Conservation (phyloP, 2,797 vertebrate species). For the Anisognathus igniventris region DNA sequence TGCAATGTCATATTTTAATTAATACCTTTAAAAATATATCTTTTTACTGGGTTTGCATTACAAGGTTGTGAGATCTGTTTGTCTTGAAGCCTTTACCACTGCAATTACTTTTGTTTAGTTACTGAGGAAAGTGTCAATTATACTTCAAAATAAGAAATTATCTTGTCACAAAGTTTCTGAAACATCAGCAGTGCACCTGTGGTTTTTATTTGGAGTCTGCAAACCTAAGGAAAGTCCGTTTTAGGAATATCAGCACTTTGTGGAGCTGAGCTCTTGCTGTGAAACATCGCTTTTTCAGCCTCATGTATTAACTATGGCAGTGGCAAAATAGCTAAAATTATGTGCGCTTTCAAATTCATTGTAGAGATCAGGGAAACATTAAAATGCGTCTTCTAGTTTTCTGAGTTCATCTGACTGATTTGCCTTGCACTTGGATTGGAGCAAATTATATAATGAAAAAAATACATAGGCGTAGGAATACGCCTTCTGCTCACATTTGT, state of each 20-base stretch:
- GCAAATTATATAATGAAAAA: neutral
- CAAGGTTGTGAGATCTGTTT: neutral
- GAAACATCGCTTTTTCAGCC: neutral
- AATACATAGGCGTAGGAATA: neutral
- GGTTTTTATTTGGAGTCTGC: neutral
- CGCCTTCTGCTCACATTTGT: neutral
- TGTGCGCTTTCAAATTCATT: neutral
- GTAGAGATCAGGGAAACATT: neutral
- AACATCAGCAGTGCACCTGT: neutral
- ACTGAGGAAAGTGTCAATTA: neutral
- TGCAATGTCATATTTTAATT: neutral
- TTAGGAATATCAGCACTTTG: neutral
- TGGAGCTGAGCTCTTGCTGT: neutral
- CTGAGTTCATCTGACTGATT: neutral
- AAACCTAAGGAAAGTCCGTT: neutral
- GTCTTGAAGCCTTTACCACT: neutral
- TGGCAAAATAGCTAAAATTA: neutral
- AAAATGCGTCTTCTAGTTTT: neutral
- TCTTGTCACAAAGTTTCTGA: neutral
- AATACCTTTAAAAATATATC: rapidly evolving
- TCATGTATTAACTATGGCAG: neutral
- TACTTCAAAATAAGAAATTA: neutral
- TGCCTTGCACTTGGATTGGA: neutral
- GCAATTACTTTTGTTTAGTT: neutral
- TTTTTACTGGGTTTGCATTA: neutral